Evolutionary conservation across 2,797 vertebrate genomes (phyloP).

Genomic region (Anguilla pacifica): DNA sequence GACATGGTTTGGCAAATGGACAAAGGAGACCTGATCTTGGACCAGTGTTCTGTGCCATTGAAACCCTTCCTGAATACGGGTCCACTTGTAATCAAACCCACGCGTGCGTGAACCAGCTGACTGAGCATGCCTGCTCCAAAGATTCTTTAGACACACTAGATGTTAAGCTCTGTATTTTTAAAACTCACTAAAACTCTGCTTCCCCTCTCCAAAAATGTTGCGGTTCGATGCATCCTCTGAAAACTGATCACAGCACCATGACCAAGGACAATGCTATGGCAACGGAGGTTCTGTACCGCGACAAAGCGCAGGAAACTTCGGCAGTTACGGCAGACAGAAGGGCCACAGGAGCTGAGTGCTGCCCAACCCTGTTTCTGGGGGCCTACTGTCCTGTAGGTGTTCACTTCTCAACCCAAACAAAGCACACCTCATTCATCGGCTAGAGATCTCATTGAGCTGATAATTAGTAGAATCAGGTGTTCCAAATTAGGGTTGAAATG

Average conservation of each 20-base stretch:
- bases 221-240: not conserved
- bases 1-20: not conserved
- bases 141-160: not conserved
- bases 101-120: too few relatives aligned
- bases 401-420: too few relatives aligned
- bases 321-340: not conserved
- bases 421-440: too few relatives aligned
- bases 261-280: not conserved
- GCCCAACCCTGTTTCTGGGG: too few relatives aligned
- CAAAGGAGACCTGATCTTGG: not conserved
- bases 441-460: too few relatives aligned
- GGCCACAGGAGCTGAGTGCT: not conserved
- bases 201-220: not conserved
- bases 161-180: not conserved
- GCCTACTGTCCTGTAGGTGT: too few relatives aligned
- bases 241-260: not conserved
- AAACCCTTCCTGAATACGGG: not conserved
- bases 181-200: not conserved
- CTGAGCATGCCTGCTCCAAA: not conserved
- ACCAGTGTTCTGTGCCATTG: not conserved
- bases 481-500: too few relatives aligned
- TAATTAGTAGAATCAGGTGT: too few relatives aligned
- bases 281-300: not conserved
- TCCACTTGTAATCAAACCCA: not conserved
- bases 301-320: not conserved